Evolutionary conservation across 2,888 invertebrate genomes (phyloP).

Genomic region (Colostygia pectinataria): DNA sequence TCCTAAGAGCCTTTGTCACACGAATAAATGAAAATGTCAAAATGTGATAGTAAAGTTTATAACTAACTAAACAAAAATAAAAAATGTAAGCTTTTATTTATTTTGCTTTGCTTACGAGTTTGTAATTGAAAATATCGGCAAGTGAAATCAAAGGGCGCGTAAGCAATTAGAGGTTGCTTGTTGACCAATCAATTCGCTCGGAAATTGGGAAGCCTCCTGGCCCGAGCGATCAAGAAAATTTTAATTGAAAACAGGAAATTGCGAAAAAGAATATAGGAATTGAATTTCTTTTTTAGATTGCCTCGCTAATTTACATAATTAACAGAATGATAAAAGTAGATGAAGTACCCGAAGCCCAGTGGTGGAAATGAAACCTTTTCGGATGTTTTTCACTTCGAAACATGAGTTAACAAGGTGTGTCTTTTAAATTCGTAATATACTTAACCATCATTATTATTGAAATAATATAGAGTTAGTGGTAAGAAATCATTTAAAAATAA

Average conservation of each 20-base stretch:
- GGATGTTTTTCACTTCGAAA: too few species aligned
- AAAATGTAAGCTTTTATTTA: too few species aligned
- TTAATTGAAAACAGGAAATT: conserved; percentile 31
- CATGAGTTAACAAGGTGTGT: too few species aligned
- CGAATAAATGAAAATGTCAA: too few species aligned
- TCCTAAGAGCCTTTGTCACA: too few species aligned
- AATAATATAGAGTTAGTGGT: too few species aligned
- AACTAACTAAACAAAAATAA: neutral
- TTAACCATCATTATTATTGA: too few species aligned
- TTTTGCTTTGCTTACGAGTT: neutral
- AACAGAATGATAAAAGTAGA: too few species aligned
- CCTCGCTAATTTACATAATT: conserved; percentile 4
- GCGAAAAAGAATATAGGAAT: conserved; percentile 4
- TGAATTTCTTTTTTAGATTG: conserved; percentile 4
- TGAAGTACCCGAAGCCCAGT: too few species aligned
- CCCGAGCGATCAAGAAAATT: conserved; percentile 25
- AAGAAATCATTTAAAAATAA: too few species aligned
- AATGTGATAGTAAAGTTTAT: neutral
- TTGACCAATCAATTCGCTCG: conserved; percentile 28
- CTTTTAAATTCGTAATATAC: too few species aligned
- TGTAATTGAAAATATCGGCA: conserved; percentile 21
- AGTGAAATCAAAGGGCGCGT: conserved; percentile 28
- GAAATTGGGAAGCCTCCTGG: conserved; percentile 31
- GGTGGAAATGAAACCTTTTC: too few species aligned
- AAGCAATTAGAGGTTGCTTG: conserved; percentile 27